Evolutionary conservation across 2,888 invertebrate species (phyloP), one percentile per base, ranked within the genome.

Genomic region (Tromatobia lineatoria): DNA sequence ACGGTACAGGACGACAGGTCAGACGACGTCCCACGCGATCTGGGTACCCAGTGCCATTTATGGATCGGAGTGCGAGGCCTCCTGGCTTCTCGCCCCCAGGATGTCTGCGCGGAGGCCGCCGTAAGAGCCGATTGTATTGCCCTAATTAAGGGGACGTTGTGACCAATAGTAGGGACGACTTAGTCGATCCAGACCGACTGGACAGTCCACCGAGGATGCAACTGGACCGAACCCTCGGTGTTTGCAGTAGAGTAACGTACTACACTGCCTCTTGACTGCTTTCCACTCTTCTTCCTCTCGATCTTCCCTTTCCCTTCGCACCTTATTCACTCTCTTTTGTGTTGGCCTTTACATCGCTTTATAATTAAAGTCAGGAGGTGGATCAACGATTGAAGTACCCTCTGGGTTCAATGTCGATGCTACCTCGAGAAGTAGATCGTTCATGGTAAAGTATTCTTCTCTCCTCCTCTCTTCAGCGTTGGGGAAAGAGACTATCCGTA

Each of bases 1-100:
- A 64, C 11, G 11, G 20, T 23, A 10, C 47, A 23, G 6, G 34
- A 47, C 74, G 79, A 66, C 82, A 57, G 76, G 82, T 77, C 79
- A 54, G 61, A 80, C 89, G 85, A 89, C 90, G 88, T 89, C 90
- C 90, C 90, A 90, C 90, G 89, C 90, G 84, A 85, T 80, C 85
- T 71, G 73, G 79, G 54, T 66, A 78, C 66, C 84, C 85, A 84
- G 79, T 83, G 87, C 90, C 90, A 90, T 90, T 89, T 90, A 90
- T 88, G 90, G 90, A 73, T 75, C 86, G 87, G 52, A 18, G 59
- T 29, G 67, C 52, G 59, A 34, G 38, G 66, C 59, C 52, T 6
- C 18, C 61, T 45, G 13, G 29, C 42, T 23, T 47, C 59, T 38
- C 47, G 50, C 71, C 61, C 50, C 64, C 61, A 29, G 50, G 66